phyloP scores from a whole-genome alignment of 2,797 vertebrate genomes.

The Tympanoctomys barrerae region DNA sequence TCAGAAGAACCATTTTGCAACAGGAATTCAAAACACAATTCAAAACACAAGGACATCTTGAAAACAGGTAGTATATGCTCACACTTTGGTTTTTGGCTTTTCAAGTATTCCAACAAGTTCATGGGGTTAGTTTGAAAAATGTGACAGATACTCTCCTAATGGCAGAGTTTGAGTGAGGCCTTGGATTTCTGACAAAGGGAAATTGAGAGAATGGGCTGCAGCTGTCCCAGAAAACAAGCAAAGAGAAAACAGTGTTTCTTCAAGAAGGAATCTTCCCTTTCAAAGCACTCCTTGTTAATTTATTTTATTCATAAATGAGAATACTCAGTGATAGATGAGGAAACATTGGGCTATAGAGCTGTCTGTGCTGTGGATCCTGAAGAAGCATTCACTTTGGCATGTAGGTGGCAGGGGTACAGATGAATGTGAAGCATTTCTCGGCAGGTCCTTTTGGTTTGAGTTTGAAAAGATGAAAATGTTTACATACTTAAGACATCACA shows the following conservation, averaged over 20 bases:
- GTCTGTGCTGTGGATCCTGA: neutral
- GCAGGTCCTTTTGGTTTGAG: neutral
- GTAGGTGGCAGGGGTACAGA: neutral
- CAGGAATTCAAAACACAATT: neutral
- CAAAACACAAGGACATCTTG: neutral
- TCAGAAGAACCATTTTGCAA: constrained; percentile 10
- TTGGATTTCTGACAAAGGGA: constrained; percentile 69
- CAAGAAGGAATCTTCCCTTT: neutral
- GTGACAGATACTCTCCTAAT: neutral
- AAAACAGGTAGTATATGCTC: neutral
- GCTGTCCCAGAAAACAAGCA: constrained; percentile 69
- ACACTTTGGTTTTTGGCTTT: rapidly evolving
- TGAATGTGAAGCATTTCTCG: neutral
- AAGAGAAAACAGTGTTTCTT: neutral
- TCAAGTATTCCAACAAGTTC: constrained; percentile 41
- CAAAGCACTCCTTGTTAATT: neutral
- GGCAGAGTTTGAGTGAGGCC: constrained; percentile 21
- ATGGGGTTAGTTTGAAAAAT: neutral
- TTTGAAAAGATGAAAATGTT: constrained; percentile 53
- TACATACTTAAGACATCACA: constrained; percentile 17
- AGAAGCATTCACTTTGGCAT: neutral
- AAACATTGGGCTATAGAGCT: neutral
- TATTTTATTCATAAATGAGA: constrained; percentile 33
- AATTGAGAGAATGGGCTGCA: constrained; percentile 66
- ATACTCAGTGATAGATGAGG: neutral